phyloP scores from a whole-genome alignment of 2,113 vertebrate species.

The Sclerurus mexicanus region DNA sequence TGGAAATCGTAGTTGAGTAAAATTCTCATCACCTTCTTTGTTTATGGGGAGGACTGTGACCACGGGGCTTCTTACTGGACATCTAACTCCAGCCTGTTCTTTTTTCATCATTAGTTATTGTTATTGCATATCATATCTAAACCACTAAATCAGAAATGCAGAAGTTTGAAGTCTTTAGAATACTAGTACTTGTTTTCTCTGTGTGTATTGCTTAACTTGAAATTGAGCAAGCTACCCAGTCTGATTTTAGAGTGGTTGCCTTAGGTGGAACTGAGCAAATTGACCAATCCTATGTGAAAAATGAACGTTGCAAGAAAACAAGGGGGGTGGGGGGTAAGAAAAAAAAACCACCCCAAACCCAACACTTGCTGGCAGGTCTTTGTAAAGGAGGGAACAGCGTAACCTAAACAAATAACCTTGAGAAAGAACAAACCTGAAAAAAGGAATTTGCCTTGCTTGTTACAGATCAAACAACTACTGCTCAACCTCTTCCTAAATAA shows the following conservation, averaged over 20 bases:
- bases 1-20: not conserved
- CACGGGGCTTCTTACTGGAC: not conserved
- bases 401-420: not conserved
- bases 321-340: no score
- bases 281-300: not conserved
- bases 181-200: not conserved
- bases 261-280: conserved; percentile 2
- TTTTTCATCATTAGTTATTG: not conserved
- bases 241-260: not conserved
- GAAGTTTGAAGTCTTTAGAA: not conserved
- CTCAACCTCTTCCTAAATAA: not conserved
- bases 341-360: not conserved
- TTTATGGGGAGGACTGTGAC: not conserved
- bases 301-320: not conserved
- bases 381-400: not conserved
- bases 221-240: not conserved
- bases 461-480: not conserved
- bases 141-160: not conserved
- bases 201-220: not conserved
- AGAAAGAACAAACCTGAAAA: not conserved
- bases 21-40: not conserved
- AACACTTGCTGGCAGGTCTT: not conserved
- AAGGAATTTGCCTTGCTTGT: not conserved
- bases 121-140: not conserved
- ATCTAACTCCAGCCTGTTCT: not conserved